These are phyloP conservation scores for Chloroclysta siterata DNA, from an alignment of 2,888 invertebrate species.

Conservation along the genomic window DNA sequence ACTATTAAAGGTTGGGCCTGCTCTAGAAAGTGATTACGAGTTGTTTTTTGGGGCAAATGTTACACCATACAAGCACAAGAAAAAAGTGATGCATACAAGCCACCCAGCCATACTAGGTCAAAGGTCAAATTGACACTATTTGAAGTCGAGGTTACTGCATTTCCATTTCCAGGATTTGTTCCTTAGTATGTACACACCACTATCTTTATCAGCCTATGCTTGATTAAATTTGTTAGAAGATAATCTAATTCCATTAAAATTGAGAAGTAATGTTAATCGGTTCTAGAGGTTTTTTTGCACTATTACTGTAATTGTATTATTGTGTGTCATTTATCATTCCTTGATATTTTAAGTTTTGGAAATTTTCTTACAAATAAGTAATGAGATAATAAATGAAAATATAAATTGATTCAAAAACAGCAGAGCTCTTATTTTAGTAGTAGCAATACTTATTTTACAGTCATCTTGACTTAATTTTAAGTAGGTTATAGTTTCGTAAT, in stretches of 20 bases:
- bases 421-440: slow-evolving; percentile 45
- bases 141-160: background rate
- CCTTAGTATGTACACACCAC: background rate
- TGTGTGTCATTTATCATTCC: slow-evolving; percentile 25
- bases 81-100: too few relatives aligned
- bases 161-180: background rate
- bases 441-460: slow-evolving; percentile 55
- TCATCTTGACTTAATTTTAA: slow-evolving; percentile 70
- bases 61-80: too few relatives aligned
- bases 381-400: slow-evolving; percentile 12
- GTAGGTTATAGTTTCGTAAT: slow-evolving; percentile 79
- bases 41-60: too few relatives aligned
- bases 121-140: background rate
- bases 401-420: slow-evolving; percentile 17
- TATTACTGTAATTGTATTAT: slow-evolving; percentile 12
- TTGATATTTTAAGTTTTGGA: slow-evolving; percentile 10
- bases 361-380: slow-evolving; percentile 4
- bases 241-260: slow-evolving; percentile 10
- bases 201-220: background rate
- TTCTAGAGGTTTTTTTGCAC: slow-evolving; percentile 6
- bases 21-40: too few relatives aligned
- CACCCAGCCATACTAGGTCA: too few relatives aligned
- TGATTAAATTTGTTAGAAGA: background rate
- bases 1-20: too few relatives aligned
- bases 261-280: background rate